These are phyloP conservation scores for Chauna torquata DNA, from an alignment of 2,113 vertebrate species.

Conservation along the genomic window DNA sequence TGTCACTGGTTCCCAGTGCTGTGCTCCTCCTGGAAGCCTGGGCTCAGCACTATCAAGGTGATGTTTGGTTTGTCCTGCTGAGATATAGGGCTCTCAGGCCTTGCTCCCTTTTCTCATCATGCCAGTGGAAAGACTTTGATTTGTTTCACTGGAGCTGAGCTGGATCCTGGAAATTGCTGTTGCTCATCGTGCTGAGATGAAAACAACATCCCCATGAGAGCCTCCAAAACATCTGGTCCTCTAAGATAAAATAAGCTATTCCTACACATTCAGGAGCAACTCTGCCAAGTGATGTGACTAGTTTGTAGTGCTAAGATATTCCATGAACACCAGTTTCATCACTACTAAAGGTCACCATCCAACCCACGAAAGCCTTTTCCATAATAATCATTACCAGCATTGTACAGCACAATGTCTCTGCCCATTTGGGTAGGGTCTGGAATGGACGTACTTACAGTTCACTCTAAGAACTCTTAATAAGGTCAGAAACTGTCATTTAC, in stretches of 20 bases:
- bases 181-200: not conserved
- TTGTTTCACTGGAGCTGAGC: not conserved
- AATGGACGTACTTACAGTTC: not conserved
- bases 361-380: not conserved
- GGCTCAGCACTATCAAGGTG: rapidly evolving
- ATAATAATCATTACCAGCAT: not conserved
- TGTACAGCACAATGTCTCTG: not conserved
- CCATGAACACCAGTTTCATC: not conserved
- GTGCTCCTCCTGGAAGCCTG: not conserved
- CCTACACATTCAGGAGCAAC: not conserved
- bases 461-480: not conserved
- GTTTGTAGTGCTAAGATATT: not conserved
- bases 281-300: not conserved
- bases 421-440: not conserved
- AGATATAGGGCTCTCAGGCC: not conserved
- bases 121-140: not conserved
- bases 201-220: not conserved
- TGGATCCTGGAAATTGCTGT: not conserved
- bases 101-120: not conserved
- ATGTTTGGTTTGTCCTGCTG: not conserved
- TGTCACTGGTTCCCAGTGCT: not conserved
- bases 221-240: not conserved
- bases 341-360: not conserved
- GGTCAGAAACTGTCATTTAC: not conserved
- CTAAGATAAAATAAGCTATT: not conserved